Evolutionary conservation across 2,113 vertebrate species (phyloP).

Genomic region (pig (Sus scrofa)): T2T-Sscrofa CM000816.6:13298001-13298500

Average conservation of each 20-base stretch:
- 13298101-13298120: neutral
- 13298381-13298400: neutral
- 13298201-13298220: neutral
- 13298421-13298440: neutral
- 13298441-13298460: neutral
- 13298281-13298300: neutral
- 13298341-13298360: neutral
- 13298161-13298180: neutral
- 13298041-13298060: fast-evolving
- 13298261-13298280: neutral
- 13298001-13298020: neutral
- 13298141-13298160: neutral
- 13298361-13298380: neutral
- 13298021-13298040: too few species aligned
- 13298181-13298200: neutral
- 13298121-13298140: neutral
- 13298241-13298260: neutral
- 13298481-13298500: fast-evolving
- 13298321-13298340: neutral
- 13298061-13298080: fast-evolving
- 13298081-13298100: fast-evolving
- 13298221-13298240: neutral
- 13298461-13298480: neutral
- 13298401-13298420: fast-evolving
- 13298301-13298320: neutral